Percentiles rank a stretch among this genome's conserved stretches.
These are phyloP conservation scores for Asteroscopus sphinx DNA, from an alignment of 2,888 invertebrate genomes.

Conservation along the genomic window DNA sequence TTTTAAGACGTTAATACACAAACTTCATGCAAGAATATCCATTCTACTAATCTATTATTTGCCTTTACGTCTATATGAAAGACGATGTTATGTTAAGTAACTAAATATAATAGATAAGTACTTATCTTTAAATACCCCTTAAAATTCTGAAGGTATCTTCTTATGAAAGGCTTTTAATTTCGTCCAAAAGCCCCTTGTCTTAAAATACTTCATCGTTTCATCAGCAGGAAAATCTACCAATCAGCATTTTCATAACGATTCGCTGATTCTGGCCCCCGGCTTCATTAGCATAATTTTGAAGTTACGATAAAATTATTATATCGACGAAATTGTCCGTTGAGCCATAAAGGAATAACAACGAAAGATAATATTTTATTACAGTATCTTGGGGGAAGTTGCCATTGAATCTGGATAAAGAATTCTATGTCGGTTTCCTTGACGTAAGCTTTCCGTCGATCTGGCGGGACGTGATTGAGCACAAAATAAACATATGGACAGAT, in stretches of 20 bases:
- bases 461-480: conserved; percentile 36
- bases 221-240: conserved; percentile 37
- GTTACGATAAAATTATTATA: conserved; percentile 53
- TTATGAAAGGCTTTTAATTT: conserved; percentile 19
- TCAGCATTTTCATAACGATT: conserved; percentile 44
- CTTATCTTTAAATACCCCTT: neutral
- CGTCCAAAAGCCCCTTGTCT: conserved; percentile 21
- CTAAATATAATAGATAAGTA: neutral
- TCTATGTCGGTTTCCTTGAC: conserved; percentile 35
- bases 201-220: conserved; percentile 35
- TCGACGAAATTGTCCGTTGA: conserved; percentile 42
- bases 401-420: conserved; percentile 43
- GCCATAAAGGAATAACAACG: conserved; percentile 49
- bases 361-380: conserved; percentile 52
- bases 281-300: conserved; percentile 58
- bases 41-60: too few species aligned
- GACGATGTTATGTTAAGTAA: neutral
- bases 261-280: conserved; percentile 37
- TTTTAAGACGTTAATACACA: conserved; percentile 13
- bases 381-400: conserved; percentile 34
- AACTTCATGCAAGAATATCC: conserved; percentile 16
- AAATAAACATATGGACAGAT: conserved; percentile 35
- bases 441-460: conserved; percentile 30
- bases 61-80: too few species aligned
- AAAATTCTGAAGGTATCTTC: neutral